Conservation (phyloP, 2,888 invertebrate species). For the Drosophila demipolita region DNA sequence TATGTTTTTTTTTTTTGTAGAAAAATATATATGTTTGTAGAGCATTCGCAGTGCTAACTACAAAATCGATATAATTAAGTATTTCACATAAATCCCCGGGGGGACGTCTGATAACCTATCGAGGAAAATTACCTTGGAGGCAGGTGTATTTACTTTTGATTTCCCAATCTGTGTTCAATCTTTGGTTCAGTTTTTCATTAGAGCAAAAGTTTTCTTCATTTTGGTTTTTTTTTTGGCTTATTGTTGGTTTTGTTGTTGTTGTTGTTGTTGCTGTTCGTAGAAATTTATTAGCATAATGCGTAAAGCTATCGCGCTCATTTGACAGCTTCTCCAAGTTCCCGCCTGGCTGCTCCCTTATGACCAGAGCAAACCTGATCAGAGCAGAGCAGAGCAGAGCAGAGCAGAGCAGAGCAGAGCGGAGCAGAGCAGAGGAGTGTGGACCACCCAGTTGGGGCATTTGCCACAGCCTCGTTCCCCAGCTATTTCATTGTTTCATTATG, state of each 20-base stretch:
- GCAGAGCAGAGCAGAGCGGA: neutral
- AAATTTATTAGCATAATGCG: conserved; percentile 78
- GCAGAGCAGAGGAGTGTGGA: neutral
- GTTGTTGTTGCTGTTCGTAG: conserved; percentile 19
- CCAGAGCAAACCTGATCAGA: conserved; percentile 10
- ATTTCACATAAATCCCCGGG: conserved; percentile 14
- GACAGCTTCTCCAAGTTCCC: conserved; percentile 67
- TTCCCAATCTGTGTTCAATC: conserved; percentile 50
- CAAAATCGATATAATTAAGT: conserved; percentile 4
- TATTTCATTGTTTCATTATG: conserved; percentile 73
- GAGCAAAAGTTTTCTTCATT: conserved; percentile 8
- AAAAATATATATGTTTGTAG: conserved; percentile 2
- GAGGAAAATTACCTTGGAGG: conserved; percentile 22
- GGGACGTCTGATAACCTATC: conserved; percentile 38
- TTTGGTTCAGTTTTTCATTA: conserved; percentile 45
- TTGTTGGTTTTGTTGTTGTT: conserved; percentile 15
- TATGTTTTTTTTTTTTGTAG: neutral
- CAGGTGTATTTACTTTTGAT: conserved; percentile 47
- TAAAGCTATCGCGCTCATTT: conserved; percentile 76
- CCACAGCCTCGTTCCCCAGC: conserved; percentile 2
- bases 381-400: neutral
- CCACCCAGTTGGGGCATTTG: conserved; percentile 22
- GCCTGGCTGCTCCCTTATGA: conserved; percentile 55
- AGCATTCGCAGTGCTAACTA: neutral
- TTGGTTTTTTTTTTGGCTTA: neutral